Evolutionary conservation across 2,888 invertebrate genomes (phyloP).

Genomic region (Drosophila incognita): DNA sequence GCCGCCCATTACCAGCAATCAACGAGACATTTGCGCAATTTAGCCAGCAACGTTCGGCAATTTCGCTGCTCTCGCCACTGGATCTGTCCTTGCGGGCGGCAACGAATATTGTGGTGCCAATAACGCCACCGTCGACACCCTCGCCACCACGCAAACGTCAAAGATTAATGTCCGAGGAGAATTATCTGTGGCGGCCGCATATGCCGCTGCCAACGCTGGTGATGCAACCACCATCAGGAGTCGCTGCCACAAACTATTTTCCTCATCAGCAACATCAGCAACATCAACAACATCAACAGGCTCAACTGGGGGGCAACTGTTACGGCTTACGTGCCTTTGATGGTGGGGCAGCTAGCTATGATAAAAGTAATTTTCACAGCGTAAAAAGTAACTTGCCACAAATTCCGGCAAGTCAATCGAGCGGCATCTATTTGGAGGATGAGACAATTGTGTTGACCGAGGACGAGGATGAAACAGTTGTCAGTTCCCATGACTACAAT

Average conservation of each 20-base stretch:
- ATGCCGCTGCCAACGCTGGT: conserved; percentile 40
- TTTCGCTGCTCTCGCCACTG: conserved; percentile 82
- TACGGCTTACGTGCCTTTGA: conserved; percentile 53
- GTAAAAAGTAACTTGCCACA: conserved; percentile 72
- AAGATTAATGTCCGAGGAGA: conserved; percentile 81
- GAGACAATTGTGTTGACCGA: conserved; percentile 85
- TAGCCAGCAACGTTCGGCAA: conserved; percentile 68
- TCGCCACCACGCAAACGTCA: conserved; percentile 84
- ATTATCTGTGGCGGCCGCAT: conserved; percentile 83
- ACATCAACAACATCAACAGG: conserved; percentile 31
- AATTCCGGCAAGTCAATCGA: conserved; percentile 80
- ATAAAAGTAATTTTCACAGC: conserved; percentile 71
- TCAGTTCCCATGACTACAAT: conserved; percentile 83
- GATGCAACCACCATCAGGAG: conserved; percentile 46
- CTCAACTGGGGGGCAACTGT: conserved; percentile 33
- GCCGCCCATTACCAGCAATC: conserved; percentile 83
- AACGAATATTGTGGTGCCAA: conserved; percentile 82
- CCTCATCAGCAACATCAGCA: conserved; percentile 39
- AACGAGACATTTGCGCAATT: conserved; percentile 84
- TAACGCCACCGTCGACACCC: conserved; percentile 85
- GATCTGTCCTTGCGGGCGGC: conserved; percentile 84
- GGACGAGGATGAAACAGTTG: conserved; percentile 83
- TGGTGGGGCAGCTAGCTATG: conserved; percentile 45
- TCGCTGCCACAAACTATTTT: conserved; percentile 50
- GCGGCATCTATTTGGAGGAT: conserved; percentile 77